phyloP scores from a whole-genome alignment of 2,888 invertebrate species.

The Synanthedon andrenaeformis region DNA sequence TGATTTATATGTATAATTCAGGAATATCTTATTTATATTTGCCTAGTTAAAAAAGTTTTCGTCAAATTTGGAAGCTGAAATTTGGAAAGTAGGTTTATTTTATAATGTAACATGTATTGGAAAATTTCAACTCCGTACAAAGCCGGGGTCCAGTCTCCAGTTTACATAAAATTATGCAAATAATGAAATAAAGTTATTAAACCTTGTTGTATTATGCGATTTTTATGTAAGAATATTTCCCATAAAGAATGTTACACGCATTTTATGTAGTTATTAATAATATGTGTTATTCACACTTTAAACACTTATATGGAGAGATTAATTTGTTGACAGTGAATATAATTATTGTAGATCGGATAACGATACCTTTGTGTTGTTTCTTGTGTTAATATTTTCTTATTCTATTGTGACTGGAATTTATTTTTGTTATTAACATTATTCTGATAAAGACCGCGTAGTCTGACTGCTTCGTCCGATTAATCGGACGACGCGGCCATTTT shows the following conservation, averaged over 20 bases:
- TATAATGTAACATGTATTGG: too few relatives aligned
- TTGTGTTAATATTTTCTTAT: background rate
- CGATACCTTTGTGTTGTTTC: background rate
- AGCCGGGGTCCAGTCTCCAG: too few relatives aligned
- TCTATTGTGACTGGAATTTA: background rate
- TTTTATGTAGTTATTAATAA: background rate
- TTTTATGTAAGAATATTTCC: background rate
- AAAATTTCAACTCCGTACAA: too few relatives aligned
- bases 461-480: too few relatives aligned
- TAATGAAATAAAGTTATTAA: conserved; percentile 10
- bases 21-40: too few relatives aligned
- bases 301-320: background rate
- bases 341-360: background rate
- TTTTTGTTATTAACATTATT: background rate
- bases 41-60: too few relatives aligned
- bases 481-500: too few relatives aligned
- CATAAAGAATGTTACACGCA: background rate
- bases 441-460: too few relatives aligned
- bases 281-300: background rate
- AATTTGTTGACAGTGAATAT: background rate
- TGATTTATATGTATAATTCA: too few relatives aligned
- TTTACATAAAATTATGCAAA: background rate
- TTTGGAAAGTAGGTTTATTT: too few relatives aligned
- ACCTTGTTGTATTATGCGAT: conserved; percentile 2
- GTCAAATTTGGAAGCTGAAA: too few relatives aligned